Conservation (phyloP, 2,888 invertebrate genomes). For the Pheosia gnoma region DNA sequence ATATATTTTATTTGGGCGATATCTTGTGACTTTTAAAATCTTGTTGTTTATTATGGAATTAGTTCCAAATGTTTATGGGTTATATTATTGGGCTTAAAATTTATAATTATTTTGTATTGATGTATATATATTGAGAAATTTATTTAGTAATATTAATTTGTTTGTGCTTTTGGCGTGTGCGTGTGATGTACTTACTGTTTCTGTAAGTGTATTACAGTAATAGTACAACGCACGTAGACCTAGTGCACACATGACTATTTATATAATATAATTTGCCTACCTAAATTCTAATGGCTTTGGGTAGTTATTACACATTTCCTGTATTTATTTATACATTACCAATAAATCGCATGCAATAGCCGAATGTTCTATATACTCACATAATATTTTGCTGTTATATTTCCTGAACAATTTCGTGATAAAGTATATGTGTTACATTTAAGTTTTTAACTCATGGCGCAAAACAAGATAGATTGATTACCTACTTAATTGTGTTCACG, state of each 20-base stretch:
- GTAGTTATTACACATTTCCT: neutral
- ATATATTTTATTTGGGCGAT: neutral
- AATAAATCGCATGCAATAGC: neutral
- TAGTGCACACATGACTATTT: neutral
- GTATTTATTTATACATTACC: neutral
- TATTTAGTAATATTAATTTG: neutral
- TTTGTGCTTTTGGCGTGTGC: neutral
- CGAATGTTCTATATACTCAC: neutral
- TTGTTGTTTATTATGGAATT: neutral
- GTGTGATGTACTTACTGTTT: neutral
- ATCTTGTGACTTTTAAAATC: neutral
- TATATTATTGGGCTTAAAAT: neutral
- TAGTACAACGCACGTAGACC: neutral
- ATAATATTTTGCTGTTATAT: conserved; percentile 1
- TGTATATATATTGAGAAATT: conserved; percentile 2
- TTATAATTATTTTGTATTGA: neutral
- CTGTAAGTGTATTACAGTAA: too few species aligned
- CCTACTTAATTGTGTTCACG: conserved; percentile 34
- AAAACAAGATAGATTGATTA: conserved; percentile 24
- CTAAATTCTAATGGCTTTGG: neutral
- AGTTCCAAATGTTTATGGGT: neutral
- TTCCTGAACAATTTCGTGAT: conserved; percentile 35
- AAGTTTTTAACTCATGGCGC: conserved; percentile 28
- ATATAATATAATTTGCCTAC: neutral
- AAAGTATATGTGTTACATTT: conserved; percentile 31